Base-by-base conservation (phyloP, 1,140 invertebrate genomes). In the Polypedilum pembai region DNA sequence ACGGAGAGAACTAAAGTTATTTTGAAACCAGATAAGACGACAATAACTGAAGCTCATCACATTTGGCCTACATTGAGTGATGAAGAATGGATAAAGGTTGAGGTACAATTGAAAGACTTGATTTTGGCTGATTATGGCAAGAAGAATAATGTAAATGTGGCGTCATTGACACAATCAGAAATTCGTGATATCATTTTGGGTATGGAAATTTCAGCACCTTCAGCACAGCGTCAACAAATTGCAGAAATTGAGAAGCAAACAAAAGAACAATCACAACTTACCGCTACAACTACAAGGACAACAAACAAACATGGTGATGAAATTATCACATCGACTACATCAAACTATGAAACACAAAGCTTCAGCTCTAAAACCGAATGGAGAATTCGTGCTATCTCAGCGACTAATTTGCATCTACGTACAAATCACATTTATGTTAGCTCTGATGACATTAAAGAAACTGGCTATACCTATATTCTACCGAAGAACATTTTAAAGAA, bases 221-320 rank as follows among this genome's bases (percentile, higher is more conserved):
- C 96, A 0, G 96, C 96, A 0, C 97, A 99, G 81, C 86, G 98
- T 73, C 98, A 99, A 82, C 98, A 99, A 83, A 99, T 99, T 77
- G 97, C 97, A 1, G 98, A 99, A 83, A 99, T 99, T 79, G 98
- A 99, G 83, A 99, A 99, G 82, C 98, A 99, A 84, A 99, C 97
- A 7, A 99, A 99, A 81, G 98, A 99, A 83, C 98, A 99, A 82
- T 96, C 94, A 12, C 98, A 99, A 80, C 84, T 99, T 0, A 99
- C 98, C 0, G 96, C 97, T 0, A 99, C 97, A 0, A 99, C 97
- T 0, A 99, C 98, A 0, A 86, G 95, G 75, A 99, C 97, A 0
- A 96, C 99, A 7, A 99, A 99, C 83, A 99, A 99, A 82, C 98
- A 99, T 80, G 98, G 98, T 12, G 98, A 99, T 80, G 98, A 99